phyloP scores from a whole-genome alignment of 2,888 invertebrate genomes.

The Lymantria dispar region DNA sequence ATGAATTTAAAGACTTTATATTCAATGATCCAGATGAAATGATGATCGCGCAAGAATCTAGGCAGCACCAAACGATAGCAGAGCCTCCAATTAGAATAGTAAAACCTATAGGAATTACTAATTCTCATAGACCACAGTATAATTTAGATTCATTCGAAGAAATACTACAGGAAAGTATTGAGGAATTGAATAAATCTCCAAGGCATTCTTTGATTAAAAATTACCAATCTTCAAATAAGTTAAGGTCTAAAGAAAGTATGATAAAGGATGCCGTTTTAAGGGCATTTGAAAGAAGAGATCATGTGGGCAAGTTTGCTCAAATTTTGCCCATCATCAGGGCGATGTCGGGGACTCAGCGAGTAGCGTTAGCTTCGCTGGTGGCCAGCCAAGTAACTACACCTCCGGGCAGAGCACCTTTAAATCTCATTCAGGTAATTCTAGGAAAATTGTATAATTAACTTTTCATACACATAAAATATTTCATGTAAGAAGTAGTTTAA shows the following conservation, averaged over 20 bases:
- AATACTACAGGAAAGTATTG: slow-evolving; percentile 50
- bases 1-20: slow-evolving; percentile 61
- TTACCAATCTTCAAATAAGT: slow-evolving; percentile 53
- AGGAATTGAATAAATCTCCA: slow-evolving; percentile 46
- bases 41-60: slow-evolving; percentile 74
- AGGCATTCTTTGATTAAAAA: slow-evolving; percentile 48
- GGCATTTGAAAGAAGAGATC: slow-evolving; percentile 82
- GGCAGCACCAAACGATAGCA: slow-evolving; percentile 63
- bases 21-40: slow-evolving; percentile 63
- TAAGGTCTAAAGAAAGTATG: slow-evolving; percentile 68
- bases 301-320: slow-evolving; percentile 83
- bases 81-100: slow-evolving; percentile 60
- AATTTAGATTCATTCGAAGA: slow-evolving; percentile 68
- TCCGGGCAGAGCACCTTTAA: slow-evolving; percentile 74
- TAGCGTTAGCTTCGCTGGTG: slow-evolving; percentile 84
- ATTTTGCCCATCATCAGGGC: slow-evolving; percentile 85
- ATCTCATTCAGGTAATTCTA: slow-evolving; percentile 78
- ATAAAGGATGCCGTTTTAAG: slow-evolving; percentile 79
- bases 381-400: slow-evolving; percentile 83
- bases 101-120: slow-evolving; percentile 64
- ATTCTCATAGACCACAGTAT: slow-evolving; percentile 74
- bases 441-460: neutral
- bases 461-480: too few relatives aligned
- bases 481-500: too few relatives aligned
- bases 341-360: slow-evolving; percentile 83